Conservation (phyloP, 2,888 invertebrate genomes). For the Stenolophus ochropezus region DNA sequence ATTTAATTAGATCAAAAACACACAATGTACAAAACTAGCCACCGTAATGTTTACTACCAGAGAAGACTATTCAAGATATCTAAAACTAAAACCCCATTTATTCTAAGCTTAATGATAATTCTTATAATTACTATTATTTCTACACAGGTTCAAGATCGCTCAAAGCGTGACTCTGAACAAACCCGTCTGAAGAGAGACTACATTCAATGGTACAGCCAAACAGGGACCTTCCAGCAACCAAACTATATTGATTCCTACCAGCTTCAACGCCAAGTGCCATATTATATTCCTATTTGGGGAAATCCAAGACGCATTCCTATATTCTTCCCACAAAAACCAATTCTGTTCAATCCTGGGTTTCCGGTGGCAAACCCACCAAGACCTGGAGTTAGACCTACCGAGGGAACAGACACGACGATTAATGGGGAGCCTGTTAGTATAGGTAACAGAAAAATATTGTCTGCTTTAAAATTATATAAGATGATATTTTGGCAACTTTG, state of each 20-base stretch:
- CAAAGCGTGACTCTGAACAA: neutral
- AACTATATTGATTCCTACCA: conserved; percentile 17
- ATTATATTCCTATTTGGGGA: conserved; percentile 51
- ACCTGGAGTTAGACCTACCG: neutral
- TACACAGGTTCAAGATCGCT: neutral
- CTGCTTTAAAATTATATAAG: no score
- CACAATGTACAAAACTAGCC: no score
- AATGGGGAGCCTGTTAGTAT: conserved; percentile 19
- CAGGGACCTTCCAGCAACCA: neutral
- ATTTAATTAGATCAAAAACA: no score
- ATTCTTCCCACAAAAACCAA: conserved; percentile 52
- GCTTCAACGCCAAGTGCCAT: conserved; percentile 19
- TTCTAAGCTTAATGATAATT: neutral
- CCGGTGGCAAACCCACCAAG: conserved; percentile 37
- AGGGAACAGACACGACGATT: neutral
- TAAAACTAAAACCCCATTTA: no score
- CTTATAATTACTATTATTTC: neutral
- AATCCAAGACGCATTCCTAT: conserved; percentile 50
- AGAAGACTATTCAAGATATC: no score
- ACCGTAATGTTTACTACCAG: no score
- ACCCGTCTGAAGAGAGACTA: conserved; percentile 37
- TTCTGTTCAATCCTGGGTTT: conserved; percentile 54
- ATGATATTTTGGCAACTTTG: no score
- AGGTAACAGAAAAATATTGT: conserved; percentile 25
- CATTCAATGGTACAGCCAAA: conserved; percentile 35